These are phyloP conservation scores for Mionectes olivaceus DNA, from an alignment of 2,797 vertebrate genomes.

Conservation along the genomic window DNA sequence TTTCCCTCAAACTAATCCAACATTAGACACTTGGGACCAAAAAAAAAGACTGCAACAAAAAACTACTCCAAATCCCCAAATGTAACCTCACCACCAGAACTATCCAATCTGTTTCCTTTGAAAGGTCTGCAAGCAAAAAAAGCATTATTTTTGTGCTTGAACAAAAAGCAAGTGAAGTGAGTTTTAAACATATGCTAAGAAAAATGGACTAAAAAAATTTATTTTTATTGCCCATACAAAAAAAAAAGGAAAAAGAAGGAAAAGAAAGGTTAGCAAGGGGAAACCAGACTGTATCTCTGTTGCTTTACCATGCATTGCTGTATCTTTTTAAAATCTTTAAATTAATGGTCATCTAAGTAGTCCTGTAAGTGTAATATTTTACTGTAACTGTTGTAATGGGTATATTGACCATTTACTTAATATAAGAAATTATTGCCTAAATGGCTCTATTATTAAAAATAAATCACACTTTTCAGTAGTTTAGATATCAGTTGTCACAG, in stretches of 20 bases:
- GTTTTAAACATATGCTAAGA: neutral
- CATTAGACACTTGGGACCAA: neutral
- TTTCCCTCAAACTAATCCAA: neutral
- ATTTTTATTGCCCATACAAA: neutral
- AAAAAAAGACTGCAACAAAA: neutral
- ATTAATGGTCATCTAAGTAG: neutral
- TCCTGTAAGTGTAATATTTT: neutral
- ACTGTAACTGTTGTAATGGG: neutral
- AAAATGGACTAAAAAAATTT: neutral
- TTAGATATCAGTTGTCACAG: neutral
- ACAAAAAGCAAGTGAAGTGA: neutral
- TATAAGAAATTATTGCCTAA: neutral
- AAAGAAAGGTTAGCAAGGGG: neutral
- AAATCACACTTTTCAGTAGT: neutral
- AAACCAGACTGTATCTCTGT: neutral
- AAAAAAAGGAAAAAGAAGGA: neutral
- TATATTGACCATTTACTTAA: neutral
- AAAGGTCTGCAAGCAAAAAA: neutral
- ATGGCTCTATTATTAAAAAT: neutral
- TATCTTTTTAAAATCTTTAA: neutral
- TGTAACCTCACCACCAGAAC: neutral
- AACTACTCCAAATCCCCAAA: neutral
- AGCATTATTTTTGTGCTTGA: neutral
- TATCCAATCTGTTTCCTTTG: neutral
- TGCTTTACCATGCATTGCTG: neutral